phyloP scores from a whole-genome alignment of 2,888 invertebrate genomes.

The Pollenia angustigena region DNA sequence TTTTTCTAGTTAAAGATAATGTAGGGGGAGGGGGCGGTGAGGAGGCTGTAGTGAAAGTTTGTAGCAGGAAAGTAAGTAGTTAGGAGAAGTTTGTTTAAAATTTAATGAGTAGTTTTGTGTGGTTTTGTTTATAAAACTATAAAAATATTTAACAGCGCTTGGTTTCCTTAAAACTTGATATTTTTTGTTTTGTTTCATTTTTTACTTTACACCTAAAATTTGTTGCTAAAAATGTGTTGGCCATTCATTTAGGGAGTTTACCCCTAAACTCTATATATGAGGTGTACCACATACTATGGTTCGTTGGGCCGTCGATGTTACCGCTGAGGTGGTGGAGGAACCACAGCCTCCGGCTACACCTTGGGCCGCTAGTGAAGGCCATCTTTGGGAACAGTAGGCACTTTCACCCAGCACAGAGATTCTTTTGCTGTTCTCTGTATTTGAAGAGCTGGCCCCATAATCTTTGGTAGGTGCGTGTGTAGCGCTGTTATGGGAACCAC shows the following conservation, averaged over 20 bases:
- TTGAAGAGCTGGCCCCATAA: slow-evolving; percentile 68
- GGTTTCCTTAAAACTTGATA: slow-evolving; percentile 78
- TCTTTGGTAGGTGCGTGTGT: slow-evolving; percentile 71
- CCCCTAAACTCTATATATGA: slow-evolving; percentile 81
- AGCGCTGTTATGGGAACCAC: slow-evolving; percentile 70
- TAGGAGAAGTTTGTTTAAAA: slow-evolving; percentile 56
- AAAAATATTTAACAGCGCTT: slow-evolving; percentile 76
- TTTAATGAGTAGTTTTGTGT: slow-evolving; percentile 68
- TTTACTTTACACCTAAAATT: slow-evolving; percentile 72
- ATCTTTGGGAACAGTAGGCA: slow-evolving; percentile 84
- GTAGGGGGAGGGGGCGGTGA: neutral
- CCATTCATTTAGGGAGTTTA: neutral
- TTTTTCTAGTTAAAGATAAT: slow-evolving; percentile 12
- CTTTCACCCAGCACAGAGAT: slow-evolving; percentile 84
- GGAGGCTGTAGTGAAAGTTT: slow-evolving; percentile 11
- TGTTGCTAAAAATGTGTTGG: slow-evolving; percentile 58
- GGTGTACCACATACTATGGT: slow-evolving; percentile 84
- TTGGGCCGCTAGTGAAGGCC: slow-evolving; percentile 82
- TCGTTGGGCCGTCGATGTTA: slow-evolving; percentile 77
- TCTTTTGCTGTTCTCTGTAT: slow-evolving; percentile 80
- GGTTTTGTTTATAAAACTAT: slow-evolving; percentile 68
- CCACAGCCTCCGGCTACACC: slow-evolving; percentile 80
- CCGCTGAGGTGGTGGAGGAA: slow-evolving; percentile 76
- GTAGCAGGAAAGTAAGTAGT: slow-evolving; percentile 5
- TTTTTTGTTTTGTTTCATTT: slow-evolving; percentile 38